Percentiles rank a stretch among this genome's conserved stretches.
phyloP scores from a whole-genome alignment of 2,888 invertebrate genomes.

The Drosophila borealis region DNA sequence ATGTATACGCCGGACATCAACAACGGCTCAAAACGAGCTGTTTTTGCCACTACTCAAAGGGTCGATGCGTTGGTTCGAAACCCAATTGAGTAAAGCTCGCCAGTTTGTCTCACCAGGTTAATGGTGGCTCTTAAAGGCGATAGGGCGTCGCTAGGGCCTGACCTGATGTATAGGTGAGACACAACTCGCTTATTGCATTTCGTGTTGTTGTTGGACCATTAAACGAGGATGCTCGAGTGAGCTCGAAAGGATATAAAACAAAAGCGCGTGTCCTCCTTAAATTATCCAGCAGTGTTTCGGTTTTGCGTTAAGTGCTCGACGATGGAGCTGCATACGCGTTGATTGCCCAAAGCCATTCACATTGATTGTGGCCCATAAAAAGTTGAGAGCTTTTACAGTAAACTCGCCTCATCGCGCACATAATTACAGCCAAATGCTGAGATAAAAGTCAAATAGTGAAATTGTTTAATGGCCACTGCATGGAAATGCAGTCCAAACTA shows the following conservation, averaged over 20 bases:
- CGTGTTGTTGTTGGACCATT: conserved; percentile 24
- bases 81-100: conserved; percentile 25
- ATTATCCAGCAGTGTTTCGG: conserved; percentile 26
- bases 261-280: conserved; percentile 32
- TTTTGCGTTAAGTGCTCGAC: conserved; percentile 38
- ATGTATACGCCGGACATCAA: conserved; percentile 4
- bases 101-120: conserved; percentile 13
- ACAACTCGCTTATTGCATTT: conserved; percentile 4
- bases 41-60: conserved; percentile 1
- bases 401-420: conserved; percentile 36
- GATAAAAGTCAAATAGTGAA: conserved; percentile 28
- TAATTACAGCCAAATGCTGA: conserved; percentile 42
- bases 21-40: neutral
- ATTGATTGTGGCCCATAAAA: conserved; percentile 67
- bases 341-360: conserved; percentile 43
- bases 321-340: conserved; percentile 19
- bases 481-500: neutral
- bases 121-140: neutral
- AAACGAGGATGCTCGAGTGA: conserved; percentile 20
- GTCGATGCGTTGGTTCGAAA: conserved; percentile 5
- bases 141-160: conserved; percentile 2
- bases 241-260: conserved; percentile 40
- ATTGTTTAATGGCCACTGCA: conserved; percentile 25
- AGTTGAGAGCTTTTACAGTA: conserved; percentile 43
- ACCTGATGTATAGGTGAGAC: conserved; percentile 2